Percentiles rank a stretch among this genome's conserved stretches.
These are phyloP conservation scores for Oryzias celebensis DNA, from an alignment of 2,113 vertebrate species.

Conservation along the genomic window DNA sequence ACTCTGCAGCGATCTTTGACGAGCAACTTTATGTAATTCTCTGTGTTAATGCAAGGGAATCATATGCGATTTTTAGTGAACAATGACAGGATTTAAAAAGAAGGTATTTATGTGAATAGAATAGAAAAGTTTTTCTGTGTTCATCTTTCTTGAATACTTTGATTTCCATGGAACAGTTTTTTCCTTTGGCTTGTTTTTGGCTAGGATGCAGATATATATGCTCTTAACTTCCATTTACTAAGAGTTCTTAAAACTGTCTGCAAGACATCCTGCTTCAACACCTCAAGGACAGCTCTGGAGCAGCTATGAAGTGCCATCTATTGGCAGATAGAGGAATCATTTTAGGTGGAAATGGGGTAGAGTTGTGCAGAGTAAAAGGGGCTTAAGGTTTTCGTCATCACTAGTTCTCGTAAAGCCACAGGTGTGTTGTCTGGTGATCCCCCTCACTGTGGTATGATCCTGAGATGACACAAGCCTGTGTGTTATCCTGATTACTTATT, in stretches of 20 bases:
- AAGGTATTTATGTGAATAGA: not conserved
- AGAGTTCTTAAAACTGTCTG: constrained; percentile 32
- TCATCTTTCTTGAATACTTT: too few relatives aligned
- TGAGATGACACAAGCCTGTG: constrained; percentile 5
- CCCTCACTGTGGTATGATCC: not conserved
- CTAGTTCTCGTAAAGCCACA: constrained; percentile 21
- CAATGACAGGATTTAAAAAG: not conserved
- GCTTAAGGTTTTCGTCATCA: constrained; percentile 12
- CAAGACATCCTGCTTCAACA: constrained; percentile 32
- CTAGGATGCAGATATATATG: not conserved
- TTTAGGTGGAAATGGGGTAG: constrained; percentile 18
- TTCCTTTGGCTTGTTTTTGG: constrained; percentile 26
- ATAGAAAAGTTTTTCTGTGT: too few relatives aligned
- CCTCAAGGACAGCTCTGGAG: constrained; percentile 27
- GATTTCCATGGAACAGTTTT: constrained; percentile 19
- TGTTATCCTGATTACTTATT: constrained; percentile 31
- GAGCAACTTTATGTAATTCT: not conserved
- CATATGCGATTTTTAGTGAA: not conserved
- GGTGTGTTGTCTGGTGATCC: constrained; percentile 3
- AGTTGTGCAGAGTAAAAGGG: constrained; percentile 66
- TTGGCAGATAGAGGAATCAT: constrained; percentile 61
- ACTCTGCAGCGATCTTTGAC: constrained; percentile 20
- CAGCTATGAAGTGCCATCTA: constrained; percentile 79
- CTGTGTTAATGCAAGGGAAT: constrained; percentile 2
- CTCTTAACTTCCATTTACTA: constrained; percentile 30